phyloP scores from a whole-genome alignment of 2,113 vertebrate genomes.

The Corythornis vintsioides region DNA sequence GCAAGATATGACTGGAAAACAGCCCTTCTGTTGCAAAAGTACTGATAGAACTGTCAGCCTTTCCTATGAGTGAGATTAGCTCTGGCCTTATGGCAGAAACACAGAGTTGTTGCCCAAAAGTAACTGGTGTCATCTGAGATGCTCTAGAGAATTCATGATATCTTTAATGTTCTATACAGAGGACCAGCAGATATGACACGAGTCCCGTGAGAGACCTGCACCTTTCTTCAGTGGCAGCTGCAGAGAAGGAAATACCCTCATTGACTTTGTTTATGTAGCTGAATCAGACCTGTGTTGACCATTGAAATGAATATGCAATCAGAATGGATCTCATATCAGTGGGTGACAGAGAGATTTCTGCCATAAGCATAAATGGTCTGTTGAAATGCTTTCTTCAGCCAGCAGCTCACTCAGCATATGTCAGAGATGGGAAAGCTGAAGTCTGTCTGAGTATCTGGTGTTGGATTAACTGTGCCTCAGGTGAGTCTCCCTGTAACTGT shows the following conservation, averaged over 20 bases:
- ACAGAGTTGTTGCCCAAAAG: neutral
- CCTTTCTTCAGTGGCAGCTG: neutral
- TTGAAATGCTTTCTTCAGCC: neutral
- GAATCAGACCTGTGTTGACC: neutral
- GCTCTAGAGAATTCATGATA: neutral
- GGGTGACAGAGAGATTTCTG: neutral
- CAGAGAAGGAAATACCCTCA: neutral
- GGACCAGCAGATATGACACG: neutral
- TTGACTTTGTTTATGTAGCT: neutral
- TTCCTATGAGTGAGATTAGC: neutral
- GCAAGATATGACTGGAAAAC: neutral
- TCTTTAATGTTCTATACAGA: neutral
- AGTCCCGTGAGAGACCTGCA: neutral
- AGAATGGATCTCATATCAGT: neutral
- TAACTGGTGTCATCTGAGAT: neutral
- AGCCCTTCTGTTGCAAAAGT: neutral
- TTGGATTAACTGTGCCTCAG: neutral
- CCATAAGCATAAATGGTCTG: neutral
- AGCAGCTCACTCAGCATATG: neutral
- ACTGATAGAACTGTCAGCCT: neutral
- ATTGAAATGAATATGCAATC: neutral
- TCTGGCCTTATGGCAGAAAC: neutral
- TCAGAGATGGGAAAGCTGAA: neutral
- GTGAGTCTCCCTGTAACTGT: neutral
- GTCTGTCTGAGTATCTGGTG: neutral